Evolutionary conservation across 2,888 invertebrate species (phyloP).

Genomic region (Nowickia ferox): DNA sequence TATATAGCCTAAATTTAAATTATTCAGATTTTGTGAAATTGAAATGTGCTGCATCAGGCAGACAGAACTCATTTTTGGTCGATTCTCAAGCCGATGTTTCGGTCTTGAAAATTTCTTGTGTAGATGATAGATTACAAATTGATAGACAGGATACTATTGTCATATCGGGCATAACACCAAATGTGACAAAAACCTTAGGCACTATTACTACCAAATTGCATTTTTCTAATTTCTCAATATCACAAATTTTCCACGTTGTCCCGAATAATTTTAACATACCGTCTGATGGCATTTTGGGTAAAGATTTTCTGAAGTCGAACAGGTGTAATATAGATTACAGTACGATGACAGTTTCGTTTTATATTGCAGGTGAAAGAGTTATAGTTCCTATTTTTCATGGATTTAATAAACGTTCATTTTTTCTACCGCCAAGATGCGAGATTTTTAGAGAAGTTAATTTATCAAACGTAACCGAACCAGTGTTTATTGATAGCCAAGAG

Average conservation of each 20-base stretch:
- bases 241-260: too few species aligned
- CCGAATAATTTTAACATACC: too few species aligned
- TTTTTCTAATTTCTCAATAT: conserved; percentile 11
- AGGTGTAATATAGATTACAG: background rate
- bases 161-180: conserved; percentile 37
- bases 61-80: background rate
- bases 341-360: conserved; percentile 15
- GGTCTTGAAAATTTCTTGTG: conserved; percentile 31
- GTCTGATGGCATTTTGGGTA: too few species aligned
- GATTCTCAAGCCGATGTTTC: conserved; percentile 40
- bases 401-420: too few species aligned
- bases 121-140: conserved; percentile 16
- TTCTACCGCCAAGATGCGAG: too few species aligned
- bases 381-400: too few species aligned
- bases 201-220: conserved; percentile 7
- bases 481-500: conserved; percentile 17
- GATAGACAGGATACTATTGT: conserved; percentile 15
- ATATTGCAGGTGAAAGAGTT: too few species aligned
- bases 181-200: background rate
- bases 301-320: too few species aligned
- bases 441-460: too few species aligned
- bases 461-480: too few species aligned
- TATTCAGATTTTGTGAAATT: conserved; percentile 17
- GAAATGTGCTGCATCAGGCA: background rate
- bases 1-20: conserved; percentile 21